Base-by-base conservation (phyloP, 1,140 invertebrate genomes). In the Drosophila parabipectinata region DNA sequence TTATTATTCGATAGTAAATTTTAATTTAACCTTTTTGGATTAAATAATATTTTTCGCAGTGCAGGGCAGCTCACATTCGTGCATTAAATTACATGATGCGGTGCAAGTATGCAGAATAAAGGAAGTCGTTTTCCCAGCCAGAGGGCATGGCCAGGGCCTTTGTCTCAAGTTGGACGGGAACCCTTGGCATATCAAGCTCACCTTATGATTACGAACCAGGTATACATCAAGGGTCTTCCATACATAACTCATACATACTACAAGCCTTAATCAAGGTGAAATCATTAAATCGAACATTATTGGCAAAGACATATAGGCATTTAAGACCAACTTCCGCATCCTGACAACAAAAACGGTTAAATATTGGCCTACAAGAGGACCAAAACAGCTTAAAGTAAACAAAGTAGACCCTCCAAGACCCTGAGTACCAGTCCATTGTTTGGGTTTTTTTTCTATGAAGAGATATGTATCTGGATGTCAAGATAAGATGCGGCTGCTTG, bases 401-500 rank as follows among this genome's bases (percentile, higher is more conserved):
- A 32, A 32, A 47, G 18, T 28, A 53, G 28, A 24, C 51, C 39
- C 32, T 34, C 30, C 12, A 8, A 15, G 15, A 32, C 12, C 9
- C 32, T 32, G 8, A 32, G 32, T 9, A 10, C 10, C 39, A 7
- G 30, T 39, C 21, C 8, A 52, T 34, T 63, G 32, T 66, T 45
- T 53, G 37, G 39, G 37, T 14, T n/a, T 47, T 55, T 59, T 18
- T 12, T 47, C 47, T 59, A 52, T 39, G 30, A 39, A 39, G 24
- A 37, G 47, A 53, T 53, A 53, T n/a, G 32, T 45, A 53, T n/a
- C 48, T 45, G 28, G 45, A 63, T 41, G 59, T 55, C 26, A 45
- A 41, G 72, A 74, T 74, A 74, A 73, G 59, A 63, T 62, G 56
- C 30, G 50, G 34, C 57, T 52, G 34, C 44, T 59, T 59, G 56